Evolutionary conservation across 1,140 invertebrate species (phyloP).

Genomic region (Onthophagus taurus): DNA sequence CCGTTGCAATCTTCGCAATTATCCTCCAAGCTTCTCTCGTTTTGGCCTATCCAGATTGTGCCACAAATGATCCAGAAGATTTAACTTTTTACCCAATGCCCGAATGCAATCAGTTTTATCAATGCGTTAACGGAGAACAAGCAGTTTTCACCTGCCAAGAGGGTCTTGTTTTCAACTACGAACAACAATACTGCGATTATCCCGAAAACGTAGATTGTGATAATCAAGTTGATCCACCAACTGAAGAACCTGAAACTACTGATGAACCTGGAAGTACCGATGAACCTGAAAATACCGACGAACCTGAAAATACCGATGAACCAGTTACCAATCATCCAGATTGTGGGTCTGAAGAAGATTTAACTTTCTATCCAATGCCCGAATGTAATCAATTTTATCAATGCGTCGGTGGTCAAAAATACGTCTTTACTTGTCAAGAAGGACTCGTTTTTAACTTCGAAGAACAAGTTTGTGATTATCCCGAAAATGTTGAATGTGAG

Average conservation of each 20-base stretch:
- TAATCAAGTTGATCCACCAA: not conserved
- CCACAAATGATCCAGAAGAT: too few species aligned
- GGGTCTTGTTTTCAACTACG: conserved; percentile 42
- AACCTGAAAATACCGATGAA: not conserved
- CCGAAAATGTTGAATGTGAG: conserved; percentile 1
- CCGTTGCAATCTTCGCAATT: too few species aligned
- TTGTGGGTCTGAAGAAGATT: not conserved
- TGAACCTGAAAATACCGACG: not conserved
- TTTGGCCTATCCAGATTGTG: too few species aligned
- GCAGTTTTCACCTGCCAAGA: conserved; percentile 39
- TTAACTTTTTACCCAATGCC: not conserved
- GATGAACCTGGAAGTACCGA: not conserved
- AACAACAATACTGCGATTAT: conserved; percentile 15
- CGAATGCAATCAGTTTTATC: conserved; percentile 45
- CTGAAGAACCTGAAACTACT: not conserved
- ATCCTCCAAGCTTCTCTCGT: too few species aligned
- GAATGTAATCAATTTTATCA: conserved; percentile 3
- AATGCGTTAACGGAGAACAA: conserved; percentile 42
- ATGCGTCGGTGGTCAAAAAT: not conserved
- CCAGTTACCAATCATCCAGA: not conserved
- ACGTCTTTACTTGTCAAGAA: not conserved
- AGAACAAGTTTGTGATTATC: conserved; percentile 1
- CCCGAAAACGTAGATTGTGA: conserved; percentile 1
- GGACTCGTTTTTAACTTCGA: not conserved
- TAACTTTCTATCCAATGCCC: not conserved